Percentiles rank a stretch among this genome's conserved stretches.
Evolutionary conservation across 2,888 invertebrate species (phyloP).

Genomic region (Sipha maydis): DNA sequence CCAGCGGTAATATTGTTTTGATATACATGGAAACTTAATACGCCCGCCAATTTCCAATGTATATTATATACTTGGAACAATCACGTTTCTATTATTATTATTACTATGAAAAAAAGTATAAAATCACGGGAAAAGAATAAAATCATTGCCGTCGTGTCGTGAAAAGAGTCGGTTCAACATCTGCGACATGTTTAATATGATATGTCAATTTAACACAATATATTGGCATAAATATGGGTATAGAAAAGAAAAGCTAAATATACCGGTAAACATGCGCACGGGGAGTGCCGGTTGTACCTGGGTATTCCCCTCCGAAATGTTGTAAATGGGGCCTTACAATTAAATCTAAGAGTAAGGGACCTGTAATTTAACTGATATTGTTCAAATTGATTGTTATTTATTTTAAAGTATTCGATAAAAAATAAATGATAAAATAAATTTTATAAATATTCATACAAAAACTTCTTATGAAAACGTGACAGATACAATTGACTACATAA

Average conservation of each 20-base stretch:
- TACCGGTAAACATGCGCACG: background rate
- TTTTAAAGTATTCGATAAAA: no score
- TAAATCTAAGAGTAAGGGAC: no score
- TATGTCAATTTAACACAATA: background rate
- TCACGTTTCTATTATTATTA: constrained; percentile 37
- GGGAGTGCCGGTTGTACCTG: no score
- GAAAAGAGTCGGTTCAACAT: background rate
- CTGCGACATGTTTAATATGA: background rate
- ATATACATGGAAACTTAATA: constrained; percentile 33
- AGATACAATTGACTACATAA: no score
- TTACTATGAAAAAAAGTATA: constrained; percentile 13
- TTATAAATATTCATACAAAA: no score
- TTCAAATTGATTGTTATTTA: no score
- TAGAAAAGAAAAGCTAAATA: background rate
- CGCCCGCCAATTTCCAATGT: constrained; percentile 11
- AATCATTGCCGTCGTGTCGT: background rate
- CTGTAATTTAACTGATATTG: no score
- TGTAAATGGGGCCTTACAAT: no score
- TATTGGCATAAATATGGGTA: background rate
- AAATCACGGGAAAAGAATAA: background rate
- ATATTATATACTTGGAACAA: background rate
- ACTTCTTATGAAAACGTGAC: no score
- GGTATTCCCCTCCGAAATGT: no score
- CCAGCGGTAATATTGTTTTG: constrained; percentile 22
- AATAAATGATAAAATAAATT: no score